Evolutionary conservation across 2,797 vertebrate species (phyloP), one percentile per base, ranked within the genome.

Genomic region (Falco concolor): DNA sequence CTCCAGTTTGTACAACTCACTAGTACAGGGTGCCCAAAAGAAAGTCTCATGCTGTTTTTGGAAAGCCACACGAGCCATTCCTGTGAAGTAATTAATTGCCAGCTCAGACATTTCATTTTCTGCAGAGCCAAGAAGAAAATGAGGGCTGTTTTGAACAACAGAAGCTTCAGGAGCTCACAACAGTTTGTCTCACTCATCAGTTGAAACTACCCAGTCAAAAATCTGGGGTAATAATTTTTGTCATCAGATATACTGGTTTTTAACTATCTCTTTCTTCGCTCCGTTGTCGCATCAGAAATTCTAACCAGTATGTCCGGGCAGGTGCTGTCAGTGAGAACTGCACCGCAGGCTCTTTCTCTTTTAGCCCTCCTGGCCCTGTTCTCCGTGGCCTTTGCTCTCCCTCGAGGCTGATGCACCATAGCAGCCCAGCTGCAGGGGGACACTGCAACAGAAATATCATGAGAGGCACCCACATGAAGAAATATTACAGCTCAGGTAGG

Each of bases 41-140:
- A n/a, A 86, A 82, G 52, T 36, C 3, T 1, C 1, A 1, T 22
- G 40, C 27, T 88, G 52, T 34, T 78, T 32, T 34, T 84, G 61
- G 40, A 77, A 67, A 81, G 38, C 76, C 53, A 30, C 9, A 19
- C 5, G 36, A 81, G 32, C 20, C 40, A 10, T 70, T 64, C 38
- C 24, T 10, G 24, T 54, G 23, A 49, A 49, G 67, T 53, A 36
- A 52, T n/a, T 57, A 38, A n/a, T 5, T 52, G 40, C 14, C 45
- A 49, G 10, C 49, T 84, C 38, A 61, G 72, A 45, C 54, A 34
- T 84, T 84, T 78, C 53, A 44, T 44, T 44, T 44, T 44, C 42
- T 44, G 70, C 84, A 82, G 70, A 82, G 64, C 23, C 50, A 84
- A 94, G 82, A 78, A 79, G 74, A 94, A 95, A 94, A 92, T 14